These are phyloP conservation scores for Charanyca ferruginea DNA, from an alignment of 2,888 invertebrate species.

Conservation along the genomic window DNA sequence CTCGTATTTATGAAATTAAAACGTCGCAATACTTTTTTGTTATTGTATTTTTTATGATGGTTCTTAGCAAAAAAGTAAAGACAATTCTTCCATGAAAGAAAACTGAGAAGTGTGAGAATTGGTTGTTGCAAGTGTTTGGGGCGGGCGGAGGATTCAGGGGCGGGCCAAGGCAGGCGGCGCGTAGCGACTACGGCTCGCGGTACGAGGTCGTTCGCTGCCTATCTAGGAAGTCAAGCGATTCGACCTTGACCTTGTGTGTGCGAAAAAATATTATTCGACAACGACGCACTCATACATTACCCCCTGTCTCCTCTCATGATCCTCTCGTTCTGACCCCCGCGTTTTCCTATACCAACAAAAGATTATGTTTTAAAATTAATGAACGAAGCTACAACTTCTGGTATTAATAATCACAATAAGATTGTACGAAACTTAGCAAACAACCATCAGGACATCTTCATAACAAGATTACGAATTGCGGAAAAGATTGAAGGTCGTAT, in stretches of 20 bases:
- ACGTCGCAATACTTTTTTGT: slow-evolving; percentile 29
- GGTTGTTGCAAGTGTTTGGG: slow-evolving; percentile 23
- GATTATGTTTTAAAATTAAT: slow-evolving; percentile 18
- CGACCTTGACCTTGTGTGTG: slow-evolving; percentile 88
- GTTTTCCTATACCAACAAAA: slow-evolving; percentile 36
- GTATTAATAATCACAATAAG: slow-evolving; percentile 38
- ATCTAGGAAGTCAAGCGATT: slow-evolving; percentile 89
- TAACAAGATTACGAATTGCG: slow-evolving; percentile 76
- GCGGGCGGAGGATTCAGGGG: slow-evolving; percentile 46
- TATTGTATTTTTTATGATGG: neutral
- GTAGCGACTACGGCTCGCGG: slow-evolving; percentile 59
- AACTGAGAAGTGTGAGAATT: slow-evolving; percentile 10
- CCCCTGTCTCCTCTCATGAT: slow-evolving; percentile 61
- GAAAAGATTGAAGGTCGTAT: slow-evolving; percentile 79
- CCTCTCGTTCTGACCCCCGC: slow-evolving; percentile 48
- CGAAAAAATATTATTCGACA: slow-evolving; percentile 87
- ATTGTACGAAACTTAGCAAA: slow-evolving; percentile 54
- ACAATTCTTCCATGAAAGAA: slow-evolving; percentile 1
- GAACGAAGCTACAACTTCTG: slow-evolving; percentile 35
- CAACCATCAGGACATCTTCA: slow-evolving; percentile 66
- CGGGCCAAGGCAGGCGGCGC: slow-evolving; percentile 47
- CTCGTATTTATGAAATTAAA: slow-evolving; percentile 26
- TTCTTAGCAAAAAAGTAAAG: neutral
- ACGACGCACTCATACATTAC: slow-evolving; percentile 72
- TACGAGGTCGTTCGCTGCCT: slow-evolving; percentile 74